Evolutionary conservation across 2,113 vertebrate genomes (phyloP), one percentile per base, ranked within the genome.

Genomic region (Etheostoma cragini): DNA sequence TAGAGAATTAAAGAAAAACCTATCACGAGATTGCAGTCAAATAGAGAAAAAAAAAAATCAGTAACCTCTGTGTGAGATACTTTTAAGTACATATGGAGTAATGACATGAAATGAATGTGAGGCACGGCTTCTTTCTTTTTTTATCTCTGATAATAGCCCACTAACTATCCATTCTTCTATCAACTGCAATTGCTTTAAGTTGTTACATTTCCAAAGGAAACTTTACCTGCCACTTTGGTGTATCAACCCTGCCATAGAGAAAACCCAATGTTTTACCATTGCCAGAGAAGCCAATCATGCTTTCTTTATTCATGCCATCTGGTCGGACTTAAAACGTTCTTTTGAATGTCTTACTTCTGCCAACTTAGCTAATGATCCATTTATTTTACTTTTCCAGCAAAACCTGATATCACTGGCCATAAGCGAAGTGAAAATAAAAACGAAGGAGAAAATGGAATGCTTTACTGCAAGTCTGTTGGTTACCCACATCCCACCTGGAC

Each of bases 391-490:
- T 86, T 58, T 83, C 0, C 73, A 99, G 98, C 98, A 78, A 87
- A 81, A 89, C 98, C 98, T 54, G 95, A 96, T 63, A 96, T 99
- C 91, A 97, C 93, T 14, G 96, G 97, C 52, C 97, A 99, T 92
- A 99, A 99, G 92, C 91, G 96, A 75, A 99, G 98, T 13, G 98
- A 99, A 91, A 99, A 99, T 87, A 98, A 97, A 75, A 99, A 99
- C 0, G 98, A 99, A 93, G 98, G 97, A 8, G 97, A 99, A 85
- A 96, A 96, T 61, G 98, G 96, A 3, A 90, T 94, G 76, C 91
- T 99, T 91, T 97, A 98, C 93, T 99, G 98, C 95, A 98, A 96
- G 89, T 98, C 97, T 8, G 97, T 98, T 77, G 98, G 98, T 78
- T 99, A 97, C 87, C 98, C 98, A 0, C 95, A 98, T 86, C 98